These are phyloP conservation scores for Bradypus variegatus DNA, from an alignment of 2,797 vertebrate species.

Conservation along the genomic window DNA sequence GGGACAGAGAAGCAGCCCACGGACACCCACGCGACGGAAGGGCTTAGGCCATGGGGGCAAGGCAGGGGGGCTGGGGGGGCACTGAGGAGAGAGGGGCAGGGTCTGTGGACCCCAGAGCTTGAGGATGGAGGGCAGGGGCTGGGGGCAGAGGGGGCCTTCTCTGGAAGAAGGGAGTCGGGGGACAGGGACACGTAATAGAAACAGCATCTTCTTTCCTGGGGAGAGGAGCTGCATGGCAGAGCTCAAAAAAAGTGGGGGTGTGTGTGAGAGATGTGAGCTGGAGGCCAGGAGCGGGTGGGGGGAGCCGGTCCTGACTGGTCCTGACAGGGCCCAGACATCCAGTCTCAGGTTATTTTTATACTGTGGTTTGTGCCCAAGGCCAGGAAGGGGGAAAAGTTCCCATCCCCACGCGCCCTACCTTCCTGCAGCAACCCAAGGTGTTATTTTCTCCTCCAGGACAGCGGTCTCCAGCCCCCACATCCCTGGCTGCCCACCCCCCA, in stretches of 20 bases:
- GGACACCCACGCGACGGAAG: background rate
- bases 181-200: background rate
- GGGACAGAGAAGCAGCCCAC: background rate
- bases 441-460: slow-evolving; percentile 55
- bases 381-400: slow-evolving; percentile 55
- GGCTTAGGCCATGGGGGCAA: background rate
- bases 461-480: slow-evolving; percentile 25
- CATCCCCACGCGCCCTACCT: slow-evolving; percentile 32
- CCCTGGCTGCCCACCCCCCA: background rate
- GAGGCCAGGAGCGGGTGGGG: slow-evolving; percentile 34
- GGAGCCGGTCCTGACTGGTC: slow-evolving; percentile 58
- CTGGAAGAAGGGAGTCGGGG: background rate
- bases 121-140: background rate
- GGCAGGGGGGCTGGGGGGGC: background rate
- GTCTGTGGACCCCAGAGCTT: background rate
- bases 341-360: slow-evolving; percentile 67
- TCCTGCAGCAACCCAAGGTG: slow-evolving; percentile 40
- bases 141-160: background rate
- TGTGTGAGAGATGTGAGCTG: background rate
- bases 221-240: background rate
- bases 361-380: slow-evolving; percentile 68
- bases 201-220: background rate
- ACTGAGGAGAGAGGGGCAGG: background rate
- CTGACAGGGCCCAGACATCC: slow-evolving; percentile 61
- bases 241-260: background rate